Base-by-base conservation (phyloP, 2,113 vertebrate genomes). In the Anhinga anhinga region DNA sequence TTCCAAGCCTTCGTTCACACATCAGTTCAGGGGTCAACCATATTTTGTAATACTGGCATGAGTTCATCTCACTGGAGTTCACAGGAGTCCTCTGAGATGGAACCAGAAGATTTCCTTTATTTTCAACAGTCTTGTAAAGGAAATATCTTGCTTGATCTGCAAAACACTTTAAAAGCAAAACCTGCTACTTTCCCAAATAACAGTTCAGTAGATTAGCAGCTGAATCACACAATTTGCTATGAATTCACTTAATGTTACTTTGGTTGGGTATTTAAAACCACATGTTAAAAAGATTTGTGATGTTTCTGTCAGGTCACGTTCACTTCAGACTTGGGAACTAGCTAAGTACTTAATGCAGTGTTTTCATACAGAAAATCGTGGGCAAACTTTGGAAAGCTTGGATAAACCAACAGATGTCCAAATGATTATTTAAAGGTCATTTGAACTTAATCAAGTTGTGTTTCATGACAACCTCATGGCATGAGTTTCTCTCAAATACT, bases 361-460 rank as follows among this genome's bases (percentile, higher is more conserved):
- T 88, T 95, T 91, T 92, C 77, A 79, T 56, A 84, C 27, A 92
- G 69, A 88, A 97, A 82, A 70, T 34, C 62, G 66, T 42, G 36
- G 67, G 58, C 38, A 91, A 88, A 66, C 30, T 93, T 90, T 53
- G 47, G 59, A 92, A 90, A 78, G 42, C 55, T 84, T 90, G 69
- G 69, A 52, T 86, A 95, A 97, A 70, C 55, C 53, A 93, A 73
- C 71, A 93, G 20, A 82, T 73, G 58, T 83, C 74, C 72, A 83
- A 93, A 86, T 30, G 22, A 90, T 88, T 86, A 93, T 93, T 83
- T 90, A 93, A 88, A 95, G 67, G n/a, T 89, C 72, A 44, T 66
- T 95, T 82, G 65, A 95, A 78, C 38, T 67, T 66, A 80, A 16
- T 80, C 15, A 82, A 59, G 32, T 34, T 76, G 21, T 66, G 26